Evolutionary conservation across 2,888 invertebrate species (phyloP), one percentile per base, ranked within the genome.

Genomic region (Rhorus exstirpatorius): DNA sequence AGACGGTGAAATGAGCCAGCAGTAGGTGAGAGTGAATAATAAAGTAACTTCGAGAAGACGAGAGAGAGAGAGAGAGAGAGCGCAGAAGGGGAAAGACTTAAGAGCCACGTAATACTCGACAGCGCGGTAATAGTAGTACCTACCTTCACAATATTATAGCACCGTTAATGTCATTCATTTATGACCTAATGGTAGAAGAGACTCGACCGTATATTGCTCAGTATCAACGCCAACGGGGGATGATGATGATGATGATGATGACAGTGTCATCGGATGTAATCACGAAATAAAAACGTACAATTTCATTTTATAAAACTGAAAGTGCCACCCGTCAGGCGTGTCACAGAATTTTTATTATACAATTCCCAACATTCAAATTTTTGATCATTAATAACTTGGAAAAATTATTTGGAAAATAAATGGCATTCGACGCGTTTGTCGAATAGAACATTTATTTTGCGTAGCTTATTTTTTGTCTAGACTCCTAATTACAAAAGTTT

Each of bases 101-200:
- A n/a, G 86, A 89, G 90, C 91, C 90, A 92, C 92, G 92, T 92
- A 92, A 92, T 92, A 92, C 88, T 78, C 91, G 91, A 90, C 90
- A n/a, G 58, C 51, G 88, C 92, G 90, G 90, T 91, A 92, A 92
- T 91, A 91, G 90, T 87, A 88, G 87, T 84, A 80, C 81, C 83
- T 85, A 84, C 84, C 81, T 83, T 75, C 89, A 90, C 90, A 90
- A 91, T 92, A 92, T 92, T 92, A 92, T 91, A 91, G 90, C 90
- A 90, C 90, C 88, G 91, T 90, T 92, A 92, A 92, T 92, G 91
- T 90, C 92, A 92, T 92, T 92, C 90, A 92, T 92, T 92, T 90
- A 90, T 89, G 89, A 89, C 89, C 91, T 91, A 91, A 92, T 92
- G 89, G 89, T 87, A 88, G 61, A 70, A 72, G 68, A 82, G 63